Base-by-base conservation (phyloP, 2,797 vertebrate species). In the Lepus oiostolus region DNA sequence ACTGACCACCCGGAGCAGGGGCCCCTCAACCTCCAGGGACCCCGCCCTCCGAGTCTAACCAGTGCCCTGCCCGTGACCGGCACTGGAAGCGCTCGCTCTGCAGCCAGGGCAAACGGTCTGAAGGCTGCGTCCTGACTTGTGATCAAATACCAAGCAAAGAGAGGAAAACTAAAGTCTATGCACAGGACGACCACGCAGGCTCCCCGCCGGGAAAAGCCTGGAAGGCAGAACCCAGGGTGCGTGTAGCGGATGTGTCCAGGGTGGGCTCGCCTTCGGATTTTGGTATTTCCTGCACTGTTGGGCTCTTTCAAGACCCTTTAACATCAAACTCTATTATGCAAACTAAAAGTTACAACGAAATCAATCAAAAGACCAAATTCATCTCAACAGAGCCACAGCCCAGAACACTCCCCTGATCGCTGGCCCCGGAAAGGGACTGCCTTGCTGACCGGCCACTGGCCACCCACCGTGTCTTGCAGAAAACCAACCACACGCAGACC, bases 331-430 rank as follows among this genome's bases (percentile, higher is more conserved):
- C 35, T 84, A 4, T 65, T n/a, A 71, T 58, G 90, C 74, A 86
- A 77, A 74, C 32, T 71, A 54, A 86, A 85, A 79, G 85, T 42
- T 42, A 86, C 50, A 89, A 65, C 70, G 71, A 89, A 74, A 38
- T 7, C 21, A 30, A 38, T 32, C 84, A 32, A 67, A 90, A 62
- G 58, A 50, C 42, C 63, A 28, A 81, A 67, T 4, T n/a, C 83
- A 47, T 74, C 67, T 95, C n/a, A 60, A 71, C 2, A 32, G 7
- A 32, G 22, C 17, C 71, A 32, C 5, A 74, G 58, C 70, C 77
- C 81, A 52, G 28, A 81, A 71, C 1, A 26, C 0, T n/a, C 4
- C 42, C 30, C n/a, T 38, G 13, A 4, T 22, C 35, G 6, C 0
- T 3, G 70, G 16, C 35, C 42, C 35, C 7, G 8, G 19, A 47